A percentile compares a stretch with the other conserved stretches of the same genome.
Conservation (phyloP, 2,888 invertebrate genomes). For the Rotaria socialis region DNA sequence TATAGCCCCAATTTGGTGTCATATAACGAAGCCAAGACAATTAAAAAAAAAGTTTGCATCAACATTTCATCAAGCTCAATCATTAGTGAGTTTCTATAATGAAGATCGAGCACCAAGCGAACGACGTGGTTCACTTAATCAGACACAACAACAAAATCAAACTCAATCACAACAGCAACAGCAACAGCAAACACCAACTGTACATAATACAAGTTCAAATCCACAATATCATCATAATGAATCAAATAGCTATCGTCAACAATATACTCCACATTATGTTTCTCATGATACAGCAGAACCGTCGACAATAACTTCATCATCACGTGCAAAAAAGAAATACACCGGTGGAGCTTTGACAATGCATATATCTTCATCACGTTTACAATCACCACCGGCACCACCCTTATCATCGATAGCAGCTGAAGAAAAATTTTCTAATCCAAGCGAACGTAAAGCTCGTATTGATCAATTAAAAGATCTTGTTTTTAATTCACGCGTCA, state of each 20-base stretch:
- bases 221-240: neutral
- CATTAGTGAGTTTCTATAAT: conserved; percentile 34
- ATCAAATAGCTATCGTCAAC: neutral
- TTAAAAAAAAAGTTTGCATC: conserved; percentile 47
- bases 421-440: conserved; percentile 28
- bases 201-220: neutral
- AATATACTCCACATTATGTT: conserved; percentile 3
- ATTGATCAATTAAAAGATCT: conserved; percentile 38
- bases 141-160: neutral
- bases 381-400: conserved; percentile 1
- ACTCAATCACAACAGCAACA: neutral
- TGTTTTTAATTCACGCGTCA: conserved; percentile 28
- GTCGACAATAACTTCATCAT: neutral
- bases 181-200: neutral
- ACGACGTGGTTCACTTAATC: conserved; percentile 5
- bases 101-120: conserved; percentile 32
- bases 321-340: conserved; percentile 6
- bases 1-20: conserved; percentile 47
- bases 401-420: neutral
- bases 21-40: conserved; percentile 46
- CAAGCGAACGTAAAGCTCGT: conserved; percentile 34
- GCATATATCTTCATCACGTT: neutral
- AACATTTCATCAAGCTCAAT: conserved; percentile 45
- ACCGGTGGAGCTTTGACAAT: neutral
- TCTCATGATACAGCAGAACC: neutral